Conservation (phyloP, 2,888 invertebrate genomes). For the Halictus quadricinctus region DNA sequence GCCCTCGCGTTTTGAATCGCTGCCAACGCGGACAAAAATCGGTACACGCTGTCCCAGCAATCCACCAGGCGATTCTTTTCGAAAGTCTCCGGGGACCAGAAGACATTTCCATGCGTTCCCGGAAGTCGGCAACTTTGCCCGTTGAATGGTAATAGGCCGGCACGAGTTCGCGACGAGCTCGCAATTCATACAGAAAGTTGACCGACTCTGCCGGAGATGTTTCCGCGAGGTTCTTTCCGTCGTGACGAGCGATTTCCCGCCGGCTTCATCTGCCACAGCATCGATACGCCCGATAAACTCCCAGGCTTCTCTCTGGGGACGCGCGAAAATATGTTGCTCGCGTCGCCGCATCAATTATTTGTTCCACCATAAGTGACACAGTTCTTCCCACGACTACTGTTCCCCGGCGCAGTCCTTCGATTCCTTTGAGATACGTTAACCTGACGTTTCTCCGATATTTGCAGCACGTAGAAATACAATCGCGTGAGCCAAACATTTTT, state of each 20-base stretch:
- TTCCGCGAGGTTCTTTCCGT: conserved; percentile 1
- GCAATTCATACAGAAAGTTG: neutral
- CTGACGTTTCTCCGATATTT: neutral
- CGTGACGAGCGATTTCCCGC: neutral
- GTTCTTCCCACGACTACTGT: neutral
- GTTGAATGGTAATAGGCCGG: neutral
- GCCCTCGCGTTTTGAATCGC: neutral
- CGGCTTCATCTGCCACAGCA: neutral
- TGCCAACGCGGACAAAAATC: neutral
- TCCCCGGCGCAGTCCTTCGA: neutral
- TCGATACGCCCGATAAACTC: neutral
- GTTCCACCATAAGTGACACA: neutral
- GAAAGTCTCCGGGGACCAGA: neutral
- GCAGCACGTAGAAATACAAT: neutral
- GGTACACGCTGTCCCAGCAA: neutral
- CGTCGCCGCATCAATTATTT: conserved; percentile 13
- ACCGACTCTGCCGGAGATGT: conserved; percentile 4
- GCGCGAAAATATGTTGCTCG: neutral
- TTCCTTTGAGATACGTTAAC: neutral
- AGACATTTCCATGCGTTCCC: conserved; percentile 15
- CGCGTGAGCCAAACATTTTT: neutral
- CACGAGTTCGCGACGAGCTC: neutral
- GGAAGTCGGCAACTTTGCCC: conserved; percentile 3
- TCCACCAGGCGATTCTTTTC: neutral
- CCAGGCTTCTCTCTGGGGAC: neutral